Conservation (phyloP, 2,888 invertebrate genomes). For the Lasioglossum zephyrum region DNA sequence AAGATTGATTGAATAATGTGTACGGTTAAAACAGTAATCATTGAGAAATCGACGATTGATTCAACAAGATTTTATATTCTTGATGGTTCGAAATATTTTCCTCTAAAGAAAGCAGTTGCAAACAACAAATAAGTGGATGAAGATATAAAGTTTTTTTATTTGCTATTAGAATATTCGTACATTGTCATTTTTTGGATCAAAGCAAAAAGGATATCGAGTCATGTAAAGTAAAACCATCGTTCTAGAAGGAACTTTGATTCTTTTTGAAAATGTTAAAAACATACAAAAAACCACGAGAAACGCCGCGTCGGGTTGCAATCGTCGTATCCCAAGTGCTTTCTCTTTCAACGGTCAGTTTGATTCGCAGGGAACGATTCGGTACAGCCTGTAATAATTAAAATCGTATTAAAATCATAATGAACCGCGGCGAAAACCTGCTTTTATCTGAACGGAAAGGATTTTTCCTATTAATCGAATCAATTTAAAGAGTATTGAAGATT, state of each 20-base stretch:
- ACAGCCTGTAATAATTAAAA: slow-evolving; percentile 43
- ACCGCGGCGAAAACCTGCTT: not conserved
- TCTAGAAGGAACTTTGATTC: not conserved
- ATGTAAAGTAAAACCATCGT: not conserved
- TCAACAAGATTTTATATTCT: too few species aligned
- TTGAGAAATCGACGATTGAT: too few species aligned
- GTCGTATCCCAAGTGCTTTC: not conserved
- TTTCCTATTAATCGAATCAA: slow-evolving; percentile 47
- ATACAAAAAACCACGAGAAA: not conserved
- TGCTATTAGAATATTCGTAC: too few species aligned
- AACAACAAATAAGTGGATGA: too few species aligned
- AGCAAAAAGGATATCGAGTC: not conserved
- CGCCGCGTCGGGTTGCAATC: too few species aligned
- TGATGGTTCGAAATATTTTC: too few species aligned
- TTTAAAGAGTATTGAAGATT: slow-evolving; percentile 50
- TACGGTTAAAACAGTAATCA: too few species aligned
- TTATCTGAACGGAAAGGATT: slow-evolving; percentile 28
- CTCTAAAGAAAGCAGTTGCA: too few species aligned
- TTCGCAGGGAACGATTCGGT: not conserved
- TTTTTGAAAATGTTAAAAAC: not conserved
- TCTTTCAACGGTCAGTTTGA: not conserved
- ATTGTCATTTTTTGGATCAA: not conserved
- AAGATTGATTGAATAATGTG: too few species aligned
- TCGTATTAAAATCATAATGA: slow-evolving; percentile 39
- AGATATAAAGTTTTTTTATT: too few species aligned